Conservation (phyloP, 2,888 invertebrate genomes). For the Didymodactylos carnosus region DNA sequence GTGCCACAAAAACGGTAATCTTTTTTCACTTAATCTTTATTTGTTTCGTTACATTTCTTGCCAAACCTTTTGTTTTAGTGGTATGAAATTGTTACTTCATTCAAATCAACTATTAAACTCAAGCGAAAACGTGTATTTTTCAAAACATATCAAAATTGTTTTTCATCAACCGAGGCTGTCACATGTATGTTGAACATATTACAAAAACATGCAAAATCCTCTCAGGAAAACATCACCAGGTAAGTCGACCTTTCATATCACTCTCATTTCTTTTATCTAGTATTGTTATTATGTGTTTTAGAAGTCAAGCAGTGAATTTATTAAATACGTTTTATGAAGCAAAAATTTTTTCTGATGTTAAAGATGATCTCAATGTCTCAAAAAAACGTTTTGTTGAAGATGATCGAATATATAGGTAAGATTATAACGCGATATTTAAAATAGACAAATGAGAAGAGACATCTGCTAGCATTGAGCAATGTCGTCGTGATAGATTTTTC, state of each 20-base stretch:
- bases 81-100: not conserved
- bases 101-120: not conserved
- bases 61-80: not conserved
- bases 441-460: too few relatives aligned
- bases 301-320: not conserved
- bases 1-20: not conserved
- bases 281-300: not conserved
- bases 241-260: too few relatives aligned
- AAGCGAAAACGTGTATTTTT: not conserved
- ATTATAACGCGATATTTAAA: not conserved
- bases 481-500: not conserved
- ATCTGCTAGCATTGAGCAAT: too few relatives aligned
- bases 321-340: not conserved
- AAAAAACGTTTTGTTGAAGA: not conserved
- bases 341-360: not conserved
- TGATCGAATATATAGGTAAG: not conserved
- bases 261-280: too few relatives aligned
- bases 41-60: not conserved
- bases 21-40: too few relatives aligned
- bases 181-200: not conserved
- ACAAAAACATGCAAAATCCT: not conserved
- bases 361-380: not conserved
- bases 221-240: not conserved
- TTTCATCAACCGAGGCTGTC: not conserved
- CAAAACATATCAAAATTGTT: not conserved